Evolutionary conservation across 2,113 vertebrate genomes (phyloP), one percentile per base, ranked within the genome.

Genomic region (Calonectris borealis): DNA sequence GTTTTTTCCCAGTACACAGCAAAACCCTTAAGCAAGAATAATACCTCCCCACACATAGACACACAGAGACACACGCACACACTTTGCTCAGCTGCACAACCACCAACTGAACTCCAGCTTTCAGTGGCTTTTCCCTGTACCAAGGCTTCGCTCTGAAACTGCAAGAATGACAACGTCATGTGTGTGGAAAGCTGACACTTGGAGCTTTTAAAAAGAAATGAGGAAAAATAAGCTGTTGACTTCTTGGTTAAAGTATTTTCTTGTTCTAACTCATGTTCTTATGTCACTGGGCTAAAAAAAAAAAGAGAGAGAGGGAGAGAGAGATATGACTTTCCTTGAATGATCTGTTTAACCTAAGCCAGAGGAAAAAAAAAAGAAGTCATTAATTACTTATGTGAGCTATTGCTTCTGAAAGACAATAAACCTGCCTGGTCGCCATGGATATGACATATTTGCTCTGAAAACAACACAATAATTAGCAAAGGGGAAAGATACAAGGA

Each of bases 391-490:
- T 99, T 99, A 99, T 99, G 99, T 99, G 99, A 99, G 99, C 99
- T 99, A 99, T 99, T 99, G 99, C 99, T 99, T 98, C 98, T 99
- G 98, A 99, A 99, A 99, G 99, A 99, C 99, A 99, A 99, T 99
- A 99, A 99, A 99, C 99, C 99, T 99, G 99, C 99, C 99, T 98
- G 99, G 99, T 99, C 99, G 99, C 99, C 99, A 99, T 99, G 99
- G 99, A 99, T 99, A 99, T 99, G 99, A 99, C 99, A 99, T 99
- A 99, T 99, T 99, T 99, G 99, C 99, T 99, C 99, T 99, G 99
- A 99, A 99, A 99, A 99, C 99, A 99, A 99, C 99, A 99, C 99
- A 99, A 99, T 99, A 99, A 99, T 99, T 99, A 99, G 99, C 99
- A 99, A 99, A 99, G 99, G 99, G 99, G 99, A 99, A 99, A 99